Base-by-base conservation (phyloP, 1,140 invertebrate genomes). In the Latrodectus geometricus region DNA sequence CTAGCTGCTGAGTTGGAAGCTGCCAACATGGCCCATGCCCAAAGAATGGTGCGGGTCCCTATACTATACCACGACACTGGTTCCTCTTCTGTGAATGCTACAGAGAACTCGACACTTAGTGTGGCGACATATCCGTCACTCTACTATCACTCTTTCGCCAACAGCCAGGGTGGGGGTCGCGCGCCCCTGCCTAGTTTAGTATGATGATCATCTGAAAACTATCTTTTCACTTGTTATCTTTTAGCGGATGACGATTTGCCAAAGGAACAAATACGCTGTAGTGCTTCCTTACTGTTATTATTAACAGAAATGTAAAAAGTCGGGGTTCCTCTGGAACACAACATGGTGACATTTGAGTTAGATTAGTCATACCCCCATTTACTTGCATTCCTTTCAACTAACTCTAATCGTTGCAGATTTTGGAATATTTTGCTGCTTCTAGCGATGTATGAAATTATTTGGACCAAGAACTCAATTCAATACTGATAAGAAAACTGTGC, bases 11-110 rank as follows among this genome's bases (percentile, higher is more conserved):
- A 99, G 90, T 90, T 99, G 88, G 97, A 99, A 90, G 97, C 97
- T 0, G 97, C 97, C 1, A 99, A 98, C 90, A 98, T 99, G 96
- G 96, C 97, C 0, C 96, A 98, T 90, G 96, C 96, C 0, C 97
- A 98, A 91, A 93, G 97, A 52, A 92, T 98, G 88, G 97, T 98
- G 4, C 93, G 97, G 49, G 97, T 99, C 12, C 97, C 97, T 0
- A 98, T 99, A 88, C 92, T 99, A 4, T 98, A 98, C 90, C 97
- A 98, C 91, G 88, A 97, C 98, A 8, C 94, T 97, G 52, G 97
- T 98, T 17, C 97, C 97, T 0, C 98, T 98, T 88, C 92, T 98
- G 9, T 98, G 98, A 90, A 97, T 98, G 91, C 85, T n/a, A 72
- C 74, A 8, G 86, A 83, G 35, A 76, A 76, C 68, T 80, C 86